Percentiles rank a stretch among this genome's conserved stretches.
Evolutionary conservation across 2,113 vertebrate genomes (phyloP).

Genomic region (Globicephala melas): DNA sequence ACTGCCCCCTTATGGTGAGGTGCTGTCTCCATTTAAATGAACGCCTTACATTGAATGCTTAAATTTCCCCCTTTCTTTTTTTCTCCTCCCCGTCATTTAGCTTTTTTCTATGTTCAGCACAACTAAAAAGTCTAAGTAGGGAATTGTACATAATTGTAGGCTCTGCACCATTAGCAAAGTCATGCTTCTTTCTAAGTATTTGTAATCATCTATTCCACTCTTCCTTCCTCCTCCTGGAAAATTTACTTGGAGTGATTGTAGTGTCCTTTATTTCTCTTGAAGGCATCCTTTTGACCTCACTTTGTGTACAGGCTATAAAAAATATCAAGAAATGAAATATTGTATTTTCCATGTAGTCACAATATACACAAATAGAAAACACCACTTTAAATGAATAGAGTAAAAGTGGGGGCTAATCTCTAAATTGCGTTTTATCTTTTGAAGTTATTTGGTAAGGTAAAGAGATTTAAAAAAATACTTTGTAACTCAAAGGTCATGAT

Average conservation of each 20-base stretch:
- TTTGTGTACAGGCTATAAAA: constrained; percentile 26
- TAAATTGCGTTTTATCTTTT: constrained; percentile 11
- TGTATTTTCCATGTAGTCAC: background rate
- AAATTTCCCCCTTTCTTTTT: background rate
- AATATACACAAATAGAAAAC: constrained; percentile 1
- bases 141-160: constrained; percentile 61
- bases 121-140: constrained; percentile 53
- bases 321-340: background rate
- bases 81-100: constrained; percentile 41
- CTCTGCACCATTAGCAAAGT: constrained; percentile 30
- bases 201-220: constrained; percentile 35
- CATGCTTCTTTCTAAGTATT: constrained; percentile 31
- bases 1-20: background rate
- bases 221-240: constrained; percentile 31
- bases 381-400: background rate
- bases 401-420: background rate
- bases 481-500: background rate
- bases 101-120: constrained; percentile 38
- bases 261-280: constrained; percentile 32
- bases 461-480: background rate
- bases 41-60: background rate
- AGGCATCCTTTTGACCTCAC: constrained; percentile 7
- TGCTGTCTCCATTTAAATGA: constrained; percentile 23
- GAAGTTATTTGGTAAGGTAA: constrained; percentile 18
- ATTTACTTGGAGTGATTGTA: constrained; percentile 16